Evolutionary conservation across 2,113 vertebrate genomes (phyloP).

Genomic region (Himantopus leucocephalus): DNA sequence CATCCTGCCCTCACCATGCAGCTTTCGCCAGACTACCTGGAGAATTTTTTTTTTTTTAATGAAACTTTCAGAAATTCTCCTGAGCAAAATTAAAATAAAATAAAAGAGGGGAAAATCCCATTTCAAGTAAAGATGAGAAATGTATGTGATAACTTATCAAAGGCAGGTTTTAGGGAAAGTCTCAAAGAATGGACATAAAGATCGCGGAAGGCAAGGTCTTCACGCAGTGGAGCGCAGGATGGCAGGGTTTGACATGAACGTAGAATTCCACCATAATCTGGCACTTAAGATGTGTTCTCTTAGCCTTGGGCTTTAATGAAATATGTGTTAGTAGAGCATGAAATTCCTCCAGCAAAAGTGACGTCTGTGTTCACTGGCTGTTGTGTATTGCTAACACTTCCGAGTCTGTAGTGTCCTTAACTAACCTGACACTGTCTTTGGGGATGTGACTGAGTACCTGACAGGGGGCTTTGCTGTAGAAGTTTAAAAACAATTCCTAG

Average conservation of each 20-base stretch:
- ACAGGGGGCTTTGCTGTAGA: not conserved
- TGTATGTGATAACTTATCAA: not conserved
- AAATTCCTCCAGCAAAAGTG: not conserved
- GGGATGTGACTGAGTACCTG: not conserved
- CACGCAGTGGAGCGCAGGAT: accelerated
- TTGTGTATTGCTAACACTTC: not conserved
- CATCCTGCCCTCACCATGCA: not conserved
- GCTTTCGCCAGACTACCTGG: not conserved
- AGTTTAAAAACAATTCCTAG: not conserved
- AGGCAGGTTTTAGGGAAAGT: not conserved
- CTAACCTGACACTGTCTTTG: not conserved
- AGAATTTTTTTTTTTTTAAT: not conserved
- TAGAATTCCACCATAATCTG: not conserved
- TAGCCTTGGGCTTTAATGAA: not conserved
- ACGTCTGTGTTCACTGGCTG: not conserved
- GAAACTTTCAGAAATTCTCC: not conserved
- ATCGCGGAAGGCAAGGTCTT: not conserved
- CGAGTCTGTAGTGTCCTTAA: not conserved
- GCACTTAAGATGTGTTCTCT: not conserved
- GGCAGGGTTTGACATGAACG: not conserved
- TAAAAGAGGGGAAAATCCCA: not conserved
- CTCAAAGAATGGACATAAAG: not conserved
- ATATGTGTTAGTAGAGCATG: not conserved
- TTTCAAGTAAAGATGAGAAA: not conserved
- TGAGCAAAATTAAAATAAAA: not conserved